Evolutionary conservation across 2,797 vertebrate genomes (phyloP).

Genomic region (Platyrinchus mystaceus): DNA sequence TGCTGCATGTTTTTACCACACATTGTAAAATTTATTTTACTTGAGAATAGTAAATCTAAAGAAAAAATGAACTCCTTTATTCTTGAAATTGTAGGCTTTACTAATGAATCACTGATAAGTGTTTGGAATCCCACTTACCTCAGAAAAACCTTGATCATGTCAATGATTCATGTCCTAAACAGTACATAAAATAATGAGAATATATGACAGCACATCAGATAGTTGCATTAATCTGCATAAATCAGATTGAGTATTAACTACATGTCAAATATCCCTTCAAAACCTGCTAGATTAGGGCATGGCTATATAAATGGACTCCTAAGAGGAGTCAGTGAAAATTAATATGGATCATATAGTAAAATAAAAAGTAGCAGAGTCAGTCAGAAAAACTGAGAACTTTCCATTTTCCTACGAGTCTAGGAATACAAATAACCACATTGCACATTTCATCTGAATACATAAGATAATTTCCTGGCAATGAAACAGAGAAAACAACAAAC

Average conservation of each 20-base stretch:
- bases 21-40: not conserved
- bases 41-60: not conserved
- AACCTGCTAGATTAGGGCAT: not conserved
- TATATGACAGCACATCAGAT: not conserved
- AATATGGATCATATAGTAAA: not conserved
- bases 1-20: not conserved
- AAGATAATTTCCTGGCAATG: not conserved
- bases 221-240: slow-evolving; percentile 5
- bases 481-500: not conserved
- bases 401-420: not conserved
- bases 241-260: not conserved
- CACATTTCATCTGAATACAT: not conserved
- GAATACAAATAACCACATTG: not conserved
- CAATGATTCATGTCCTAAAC: not conserved
- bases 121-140: not conserved
- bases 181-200: not conserved
- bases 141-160: not conserved
- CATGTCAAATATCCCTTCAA: not conserved
- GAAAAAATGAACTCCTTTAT: not conserved
- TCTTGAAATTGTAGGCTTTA: not conserved
- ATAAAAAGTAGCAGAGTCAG: not conserved
- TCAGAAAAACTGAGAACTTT: not conserved
- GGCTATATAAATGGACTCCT: not conserved
- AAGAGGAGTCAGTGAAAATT: not conserved
- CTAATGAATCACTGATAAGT: not conserved